Conservation (phyloP, 2,113 vertebrate genomes). For the Ploceus nigricollis region DNA sequence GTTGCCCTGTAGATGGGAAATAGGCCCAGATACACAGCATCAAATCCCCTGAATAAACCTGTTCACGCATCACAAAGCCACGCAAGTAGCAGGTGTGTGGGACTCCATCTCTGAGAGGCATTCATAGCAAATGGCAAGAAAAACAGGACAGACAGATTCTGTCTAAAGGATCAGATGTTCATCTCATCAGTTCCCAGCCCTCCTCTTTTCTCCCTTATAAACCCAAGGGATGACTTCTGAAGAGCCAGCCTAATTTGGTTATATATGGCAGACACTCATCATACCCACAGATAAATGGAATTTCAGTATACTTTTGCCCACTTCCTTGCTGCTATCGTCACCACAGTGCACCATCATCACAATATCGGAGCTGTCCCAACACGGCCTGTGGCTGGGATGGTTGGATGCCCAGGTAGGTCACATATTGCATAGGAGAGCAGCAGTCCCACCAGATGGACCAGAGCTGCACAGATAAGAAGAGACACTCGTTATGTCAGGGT, state of each 20-base stretch:
- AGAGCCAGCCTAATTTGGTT: neutral
- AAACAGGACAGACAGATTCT: neutral
- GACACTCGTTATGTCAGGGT: neutral
- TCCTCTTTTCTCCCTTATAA: neutral
- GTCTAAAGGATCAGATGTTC: neutral
- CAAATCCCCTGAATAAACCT: neutral
- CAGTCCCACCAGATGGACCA: neutral
- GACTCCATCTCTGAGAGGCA: neutral
- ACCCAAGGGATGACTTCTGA: neutral
- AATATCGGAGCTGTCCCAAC: neutral
- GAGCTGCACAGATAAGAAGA: neutral
- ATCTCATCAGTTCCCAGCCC: neutral
- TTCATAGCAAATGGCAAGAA: neutral
- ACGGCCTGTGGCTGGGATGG: neutral
- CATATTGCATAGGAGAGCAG: neutral
- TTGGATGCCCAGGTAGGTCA: neutral
- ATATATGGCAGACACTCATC: neutral
- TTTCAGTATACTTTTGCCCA: neutral
- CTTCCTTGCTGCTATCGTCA: neutral
- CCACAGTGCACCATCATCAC: neutral
- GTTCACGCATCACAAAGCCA: rapidly evolving
- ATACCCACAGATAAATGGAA: neutral
- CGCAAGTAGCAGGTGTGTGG: rapidly evolving
- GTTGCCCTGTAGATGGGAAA: neutral
- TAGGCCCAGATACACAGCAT: neutral